Percentiles rank a stretch among this genome's conserved stretches.
Conservation (phyloP, 2,113 vertebrate genomes). For the Arvicanthis niloticus region DNA sequence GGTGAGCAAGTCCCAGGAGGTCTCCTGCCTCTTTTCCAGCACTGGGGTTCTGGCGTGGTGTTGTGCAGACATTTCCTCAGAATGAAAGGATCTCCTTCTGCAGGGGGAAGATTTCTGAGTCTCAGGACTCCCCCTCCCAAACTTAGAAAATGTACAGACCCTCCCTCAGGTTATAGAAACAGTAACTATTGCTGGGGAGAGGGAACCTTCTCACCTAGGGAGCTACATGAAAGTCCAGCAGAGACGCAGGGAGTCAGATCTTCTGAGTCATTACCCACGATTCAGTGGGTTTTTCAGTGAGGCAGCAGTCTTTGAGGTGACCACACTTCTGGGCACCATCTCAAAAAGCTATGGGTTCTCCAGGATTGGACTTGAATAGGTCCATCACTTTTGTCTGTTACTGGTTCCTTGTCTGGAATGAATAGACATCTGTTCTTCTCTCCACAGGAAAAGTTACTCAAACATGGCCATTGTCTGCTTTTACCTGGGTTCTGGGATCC, state of each 20-base stretch:
- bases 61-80: neutral
- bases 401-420: neutral
- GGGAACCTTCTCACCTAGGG: neutral
- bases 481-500: neutral
- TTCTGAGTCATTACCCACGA: neutral
- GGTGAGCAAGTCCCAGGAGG: neutral
- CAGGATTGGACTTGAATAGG: no score
- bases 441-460: neutral
- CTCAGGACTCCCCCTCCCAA: neutral
- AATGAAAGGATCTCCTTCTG: neutral
- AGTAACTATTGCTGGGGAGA: no score
- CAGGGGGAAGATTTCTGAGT: neutral
- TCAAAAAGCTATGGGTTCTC: neutral
- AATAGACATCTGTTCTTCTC: neutral
- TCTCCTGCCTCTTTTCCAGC: neutral
- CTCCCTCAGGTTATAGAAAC: neutral
- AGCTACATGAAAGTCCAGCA: no score
- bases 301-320: neutral
- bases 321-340: neutral
- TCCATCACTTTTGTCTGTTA: neutral
- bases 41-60: neutral
- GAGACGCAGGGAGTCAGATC: neutral
- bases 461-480: neutral
- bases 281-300: neutral
- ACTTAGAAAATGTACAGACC: neutral